Conservation (phyloP, 1,140 invertebrate genomes). For the Pseudomyrmex dendroicus region DNA sequence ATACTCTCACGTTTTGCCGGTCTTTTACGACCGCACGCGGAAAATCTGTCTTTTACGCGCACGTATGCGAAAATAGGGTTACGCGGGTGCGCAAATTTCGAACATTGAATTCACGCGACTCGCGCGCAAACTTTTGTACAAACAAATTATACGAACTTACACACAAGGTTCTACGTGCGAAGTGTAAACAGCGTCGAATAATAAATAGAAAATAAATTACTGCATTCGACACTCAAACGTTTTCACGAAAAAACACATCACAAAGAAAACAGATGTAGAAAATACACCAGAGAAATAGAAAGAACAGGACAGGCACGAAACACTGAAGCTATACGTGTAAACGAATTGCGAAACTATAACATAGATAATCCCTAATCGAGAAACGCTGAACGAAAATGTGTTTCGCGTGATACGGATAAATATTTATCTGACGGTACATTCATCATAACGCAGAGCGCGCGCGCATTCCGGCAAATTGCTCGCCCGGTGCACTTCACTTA, state of each 20-base stretch:
- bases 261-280: too few species aligned
- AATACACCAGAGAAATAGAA: too few species aligned
- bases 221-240: too few species aligned
- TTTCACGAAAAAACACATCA: too few species aligned
- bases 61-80: not conserved
- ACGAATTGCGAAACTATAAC: not conserved
- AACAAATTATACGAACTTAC: not conserved
- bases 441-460: not conserved
- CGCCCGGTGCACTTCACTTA: constrained; percentile 62
- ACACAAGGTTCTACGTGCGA: too few species aligned
- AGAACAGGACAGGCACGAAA: not conserved
- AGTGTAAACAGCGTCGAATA: too few species aligned
- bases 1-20: constrained; percentile 27
- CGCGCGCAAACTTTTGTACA: too few species aligned
- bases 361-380: not conserved
- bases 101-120: too few species aligned
- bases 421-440: constrained; percentile 44
- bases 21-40: constrained; percentile 67
- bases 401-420: constrained; percentile 25
- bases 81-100: not conserved
- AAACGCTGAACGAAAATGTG: not conserved
- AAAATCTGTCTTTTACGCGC: constrained; percentile 53
- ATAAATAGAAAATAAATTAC: too few species aligned
- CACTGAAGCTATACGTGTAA: not conserved
- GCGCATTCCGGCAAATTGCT: constrained; percentile 66